Conservation (phyloP, 1,140 invertebrate genomes). For the Magallana gigas region DNA sequence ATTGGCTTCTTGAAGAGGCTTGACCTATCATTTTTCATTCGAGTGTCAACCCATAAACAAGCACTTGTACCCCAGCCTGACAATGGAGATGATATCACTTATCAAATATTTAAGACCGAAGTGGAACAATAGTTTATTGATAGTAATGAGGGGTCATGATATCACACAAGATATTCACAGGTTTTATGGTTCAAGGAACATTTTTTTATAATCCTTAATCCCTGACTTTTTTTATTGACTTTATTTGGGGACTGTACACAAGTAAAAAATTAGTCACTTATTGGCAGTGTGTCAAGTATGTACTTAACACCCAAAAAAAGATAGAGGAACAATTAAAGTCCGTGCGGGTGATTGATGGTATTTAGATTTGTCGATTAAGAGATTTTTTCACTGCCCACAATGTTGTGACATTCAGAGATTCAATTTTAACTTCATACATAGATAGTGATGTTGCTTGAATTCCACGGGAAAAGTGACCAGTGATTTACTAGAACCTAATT, state of each 20-base stretch:
- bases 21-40: conserved; percentile 31
- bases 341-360: neutral
- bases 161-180: conserved; percentile 1
- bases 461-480: neutral
- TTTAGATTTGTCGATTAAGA: neutral
- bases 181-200: conserved; percentile 5
- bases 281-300: conserved; percentile 17
- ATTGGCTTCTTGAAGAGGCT: neutral
- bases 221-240: conserved; percentile 29
- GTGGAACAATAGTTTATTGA: conserved; percentile 30
- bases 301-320: neutral
- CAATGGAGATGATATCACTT: conserved; percentile 33
- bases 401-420: neutral
- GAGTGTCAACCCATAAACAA: conserved; percentile 33
- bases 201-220: neutral
- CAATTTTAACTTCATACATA: neutral
- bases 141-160: conserved; percentile 12
- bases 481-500: neutral
- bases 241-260: conserved; percentile 1
- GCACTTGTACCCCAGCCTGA: conserved; percentile 23
- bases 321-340: neutral
- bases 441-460: no score
- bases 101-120: conserved; percentile 26
- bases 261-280: conserved; percentile 20
- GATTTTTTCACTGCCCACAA: conserved; percentile 17